Evolutionary conservation across 1,140 invertebrate genomes (phyloP).

Genomic region (Caenorhabditis remanei): DNA sequence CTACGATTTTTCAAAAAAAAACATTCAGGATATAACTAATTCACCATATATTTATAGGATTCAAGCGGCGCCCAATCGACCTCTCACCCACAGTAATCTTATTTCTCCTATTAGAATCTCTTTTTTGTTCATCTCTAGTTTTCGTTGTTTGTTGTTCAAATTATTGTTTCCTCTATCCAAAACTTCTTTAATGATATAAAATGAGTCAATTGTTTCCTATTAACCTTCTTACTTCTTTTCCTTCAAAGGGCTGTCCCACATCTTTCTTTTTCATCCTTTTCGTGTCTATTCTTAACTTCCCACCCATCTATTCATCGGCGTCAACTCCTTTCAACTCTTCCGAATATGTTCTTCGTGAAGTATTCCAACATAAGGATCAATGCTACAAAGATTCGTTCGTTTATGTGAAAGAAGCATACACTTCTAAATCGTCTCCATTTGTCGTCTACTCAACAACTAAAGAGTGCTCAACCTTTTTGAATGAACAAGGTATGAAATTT

Average conservation of each 20-base stretch:
- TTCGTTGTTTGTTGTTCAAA: not conserved
- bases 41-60: not conserved
- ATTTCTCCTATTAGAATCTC: constrained; percentile 7
- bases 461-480: not conserved
- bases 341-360: not conserved
- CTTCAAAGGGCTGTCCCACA: not conserved
- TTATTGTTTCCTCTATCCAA: constrained; percentile 14
- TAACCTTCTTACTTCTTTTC: not conserved
- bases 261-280: not conserved
- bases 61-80: not conserved
- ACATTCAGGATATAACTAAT: no score
- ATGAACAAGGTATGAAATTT: not conserved
- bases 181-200: constrained; percentile 33
- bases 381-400: constrained; percentile 42
- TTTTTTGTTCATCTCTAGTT: not conserved
- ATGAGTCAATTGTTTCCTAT: not conserved
- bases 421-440: not conserved
- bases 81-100: constrained; percentile 24
- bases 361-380: not conserved
- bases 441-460: not conserved
- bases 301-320: not conserved
- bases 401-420: not conserved
- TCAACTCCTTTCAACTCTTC: not conserved
- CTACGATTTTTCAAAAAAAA: no score
- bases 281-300: not conserved